These are phyloP conservation scores for Tinamus guttatus DNA, from an alignment of 2,113 vertebrate species.

Conservation along the genomic window DNA sequence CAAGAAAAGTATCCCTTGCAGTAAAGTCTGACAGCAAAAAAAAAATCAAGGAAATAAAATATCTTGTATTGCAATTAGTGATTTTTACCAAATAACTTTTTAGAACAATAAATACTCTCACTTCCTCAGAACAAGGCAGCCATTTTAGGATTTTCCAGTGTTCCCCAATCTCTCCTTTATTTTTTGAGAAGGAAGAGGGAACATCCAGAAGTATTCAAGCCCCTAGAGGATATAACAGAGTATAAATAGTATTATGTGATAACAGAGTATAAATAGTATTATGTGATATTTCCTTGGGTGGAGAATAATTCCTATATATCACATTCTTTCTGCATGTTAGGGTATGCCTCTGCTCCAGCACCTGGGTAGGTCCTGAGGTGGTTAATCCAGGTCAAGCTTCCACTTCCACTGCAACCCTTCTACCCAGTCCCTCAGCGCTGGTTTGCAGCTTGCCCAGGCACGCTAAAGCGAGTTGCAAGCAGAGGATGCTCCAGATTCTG, in stretches of 20 bases:
- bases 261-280: background rate
- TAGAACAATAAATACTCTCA: background rate
- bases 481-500: constrained; percentile 1
- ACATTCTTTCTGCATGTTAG: constrained; percentile 27
- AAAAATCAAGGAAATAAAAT: constrained; percentile 33
- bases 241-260: background rate
- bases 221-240: background rate
- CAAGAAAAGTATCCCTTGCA: constrained; percentile 70
- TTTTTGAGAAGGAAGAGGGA: background rate
- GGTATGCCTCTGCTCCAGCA: background rate
- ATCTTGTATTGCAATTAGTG: constrained; percentile 19
- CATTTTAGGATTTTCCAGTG: background rate
- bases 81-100: constrained; percentile 15
- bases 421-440: background rate
- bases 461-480: background rate
- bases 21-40: constrained; percentile 23
- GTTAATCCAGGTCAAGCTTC: background rate
- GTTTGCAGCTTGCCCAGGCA: background rate
- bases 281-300: constrained; percentile 1
- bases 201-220: background rate
- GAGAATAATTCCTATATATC: background rate
- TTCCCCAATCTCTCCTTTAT: background rate
- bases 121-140: background rate
- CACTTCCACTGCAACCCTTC: background rate
- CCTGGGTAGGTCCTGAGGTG: background rate